Base-by-base conservation (phyloP, 2,888 invertebrate species). In the Oligia latruncula region DNA sequence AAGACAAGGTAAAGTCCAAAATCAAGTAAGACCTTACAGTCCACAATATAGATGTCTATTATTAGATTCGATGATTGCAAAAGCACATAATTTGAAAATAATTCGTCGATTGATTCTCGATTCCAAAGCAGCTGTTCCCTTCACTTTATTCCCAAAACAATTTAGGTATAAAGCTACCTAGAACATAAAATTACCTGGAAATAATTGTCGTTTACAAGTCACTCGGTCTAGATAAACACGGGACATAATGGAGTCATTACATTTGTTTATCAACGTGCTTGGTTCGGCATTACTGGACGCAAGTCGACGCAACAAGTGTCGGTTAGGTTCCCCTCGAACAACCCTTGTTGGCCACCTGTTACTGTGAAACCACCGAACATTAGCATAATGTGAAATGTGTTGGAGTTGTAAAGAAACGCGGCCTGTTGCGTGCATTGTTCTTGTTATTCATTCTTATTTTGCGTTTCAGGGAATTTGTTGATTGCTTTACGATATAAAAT, bases 341-440 rank as follows among this genome's bases (percentile, higher is more conserved):
- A 92, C 93, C 94, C 94, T 90, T 90, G 90, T 91, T 87, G 74
- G 84, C 93, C 95, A 95, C 95, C 95, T 95, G 95, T 95, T 95
- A 91, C 91, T 77, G 86, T 87, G 80, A 82, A 89, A 90, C 91
- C 90, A 85, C 67, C 80, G 64, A 90, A 83, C 91, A 91, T 91
- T 93, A 83, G 89, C 90, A 91, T 91, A 89, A 89, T 86, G 85
- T 89, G 81, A 88, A 89, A 88, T 89, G 87, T 78, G 80, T 88
- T 83, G 85, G 85, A 85, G 89, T 89, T 85, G 71, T 87, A 82
- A 87, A 87, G 84, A 86, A 88, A 87, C 84, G 86, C 81, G 73
- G 82, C 85, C 81, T 85, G 87, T 84, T 82, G 84, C 85, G 75
- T 78, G 82, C 86, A 86, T 90, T 90, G 85, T 92, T 89, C 82